Base-by-base conservation (phyloP, 2,797 vertebrate species). In the Chrosomus eos region DNA sequence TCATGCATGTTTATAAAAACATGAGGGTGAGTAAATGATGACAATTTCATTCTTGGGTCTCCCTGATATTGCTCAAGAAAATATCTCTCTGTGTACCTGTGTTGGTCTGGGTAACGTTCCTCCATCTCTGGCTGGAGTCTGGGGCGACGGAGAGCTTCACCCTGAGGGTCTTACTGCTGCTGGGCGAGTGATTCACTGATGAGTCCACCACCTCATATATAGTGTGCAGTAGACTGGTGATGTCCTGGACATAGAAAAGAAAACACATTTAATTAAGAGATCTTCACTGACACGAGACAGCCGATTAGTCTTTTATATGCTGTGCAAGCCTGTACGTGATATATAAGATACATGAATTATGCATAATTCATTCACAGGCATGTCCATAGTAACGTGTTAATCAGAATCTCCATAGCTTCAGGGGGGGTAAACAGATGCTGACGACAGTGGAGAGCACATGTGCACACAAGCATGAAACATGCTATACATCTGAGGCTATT, bases 161-260 rank as follows among this genome's bases (percentile, higher is more conserved):
- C 75, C 97, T 92, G 84, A 99, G 91, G 0, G 98, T 99, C 94
- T 99, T 99, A 93, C 98, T 99, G 90, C 96, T 97, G 81, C 96
- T 95, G 1, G 98, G 97, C 21, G 97, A 98, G 91, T 99, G 98
- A 94, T 99, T 99, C 89, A 99, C 98, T 0, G 98, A 99, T 53
- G 98, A 95, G 7, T 99, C 98, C 5, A 99, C 98, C 67, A 99
- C 98, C 91, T 99, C 98, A 14, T 99, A 99, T 94, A 99, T 99
- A 86, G 98, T 99, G 87, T 99, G 98, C 84, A 99, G 96, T 91
- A 99, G 94, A 93, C 98, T 99, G 90, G 98, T 99, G 91, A 99
- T 99, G 87, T 99, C 98, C 98, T 99, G 88, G 81, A 87, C 38
- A 67, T 3, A 82, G 0, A 58, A 53, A 87, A 48, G 45, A 72